A percentile compares a stretch with the other conserved stretches of the same genome.
These are phyloP conservation scores for Pararge aegeria DNA, from an alignment of 1,140 invertebrate genomes.

Conservation along the genomic window DNA sequence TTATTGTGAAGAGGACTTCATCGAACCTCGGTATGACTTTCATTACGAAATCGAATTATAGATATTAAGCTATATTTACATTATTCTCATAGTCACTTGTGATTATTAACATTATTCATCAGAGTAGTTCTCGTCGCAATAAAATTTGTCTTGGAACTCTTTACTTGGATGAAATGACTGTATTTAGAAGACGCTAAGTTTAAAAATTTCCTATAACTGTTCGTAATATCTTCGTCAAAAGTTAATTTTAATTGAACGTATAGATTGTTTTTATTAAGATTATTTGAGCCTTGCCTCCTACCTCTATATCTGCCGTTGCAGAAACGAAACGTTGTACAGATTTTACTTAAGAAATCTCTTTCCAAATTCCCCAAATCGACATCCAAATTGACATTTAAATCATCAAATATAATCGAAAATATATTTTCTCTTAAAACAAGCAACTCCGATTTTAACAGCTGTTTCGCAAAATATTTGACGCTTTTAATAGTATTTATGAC, in stretches of 20 bases:
- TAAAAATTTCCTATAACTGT: neutral
- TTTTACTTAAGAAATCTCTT: conserved; percentile 31
- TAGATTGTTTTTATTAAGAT: conserved; percentile 26
- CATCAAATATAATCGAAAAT: conserved; percentile 35
- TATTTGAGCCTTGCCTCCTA: conserved; percentile 10
- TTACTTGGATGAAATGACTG: neutral
- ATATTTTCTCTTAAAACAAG: conserved; percentile 28
- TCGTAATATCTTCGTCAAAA: conserved; percentile 30
- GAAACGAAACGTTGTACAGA: conserved; percentile 38
- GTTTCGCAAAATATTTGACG: conserved; percentile 26
- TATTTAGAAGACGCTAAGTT: neutral
- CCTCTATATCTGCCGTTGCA: conserved; percentile 33
- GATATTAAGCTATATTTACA: too few species aligned
- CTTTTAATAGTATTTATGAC: conserved; percentile 29
- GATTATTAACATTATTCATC: too few species aligned
- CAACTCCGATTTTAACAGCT: conserved; percentile 32
- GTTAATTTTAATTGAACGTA: conserved; percentile 45
- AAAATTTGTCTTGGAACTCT: neutral
- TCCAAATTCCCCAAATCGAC: conserved; percentile 49
- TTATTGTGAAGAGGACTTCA: too few species aligned
- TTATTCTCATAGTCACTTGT: too few species aligned
- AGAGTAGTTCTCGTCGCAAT: conserved; percentile 30
- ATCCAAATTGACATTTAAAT: conserved; percentile 45
- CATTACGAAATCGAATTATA: too few species aligned
- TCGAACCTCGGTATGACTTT: too few species aligned